phyloP scores from a whole-genome alignment of 2,797 vertebrate species.

The Prunella strophiata region DNA sequence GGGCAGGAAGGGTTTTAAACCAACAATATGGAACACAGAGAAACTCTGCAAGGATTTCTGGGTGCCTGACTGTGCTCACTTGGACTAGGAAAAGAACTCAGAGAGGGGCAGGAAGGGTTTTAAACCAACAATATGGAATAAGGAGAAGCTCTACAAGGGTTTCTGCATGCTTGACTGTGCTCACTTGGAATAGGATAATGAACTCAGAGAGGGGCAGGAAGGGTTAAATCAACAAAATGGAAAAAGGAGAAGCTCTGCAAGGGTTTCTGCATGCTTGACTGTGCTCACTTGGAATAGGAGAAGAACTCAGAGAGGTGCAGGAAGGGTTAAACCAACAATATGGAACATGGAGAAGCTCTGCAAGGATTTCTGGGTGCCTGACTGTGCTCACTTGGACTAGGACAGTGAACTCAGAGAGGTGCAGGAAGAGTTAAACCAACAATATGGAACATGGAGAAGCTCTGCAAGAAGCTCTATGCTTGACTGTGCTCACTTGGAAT shows the following conservation, averaged over 20 bases:
- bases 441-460: neutral
- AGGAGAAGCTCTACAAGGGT: neutral
- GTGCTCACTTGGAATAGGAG: neutral
- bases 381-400: neutral
- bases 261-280: neutral
- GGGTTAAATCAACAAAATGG: neutral
- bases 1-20: neutral
- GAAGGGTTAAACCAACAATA: neutral
- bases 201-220: neutral
- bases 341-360: neutral
- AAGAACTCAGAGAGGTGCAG: neutral
- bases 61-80: neutral
- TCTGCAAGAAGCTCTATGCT: neutral
- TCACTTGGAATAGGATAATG: neutral
- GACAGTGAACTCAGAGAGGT: neutral
- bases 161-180: neutral
- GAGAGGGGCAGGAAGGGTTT: neutral
- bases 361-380: neutral
- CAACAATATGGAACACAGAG: neutral
- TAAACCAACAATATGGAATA: neutral
- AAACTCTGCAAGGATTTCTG: neutral
- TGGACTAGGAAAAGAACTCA: neutral
- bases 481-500: neutral
- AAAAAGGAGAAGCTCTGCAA: neutral
- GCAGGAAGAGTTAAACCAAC: neutral